Conservation (phyloP, 1,140 invertebrate species). For the Drosophila novamexicana region DNA sequence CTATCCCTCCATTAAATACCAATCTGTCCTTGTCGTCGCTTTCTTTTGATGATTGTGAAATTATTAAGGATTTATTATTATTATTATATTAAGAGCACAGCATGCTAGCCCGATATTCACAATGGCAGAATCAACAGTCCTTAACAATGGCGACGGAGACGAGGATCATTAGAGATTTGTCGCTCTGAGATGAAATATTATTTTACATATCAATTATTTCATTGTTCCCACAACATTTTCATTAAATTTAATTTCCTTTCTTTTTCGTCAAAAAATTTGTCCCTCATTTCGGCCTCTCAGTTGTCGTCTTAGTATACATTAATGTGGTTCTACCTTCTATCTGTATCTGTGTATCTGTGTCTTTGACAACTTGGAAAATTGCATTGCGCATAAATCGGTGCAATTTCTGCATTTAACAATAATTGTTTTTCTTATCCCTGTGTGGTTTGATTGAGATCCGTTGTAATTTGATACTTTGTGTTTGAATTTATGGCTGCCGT, state of each 20-base stretch:
- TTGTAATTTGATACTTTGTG: conserved; percentile 63
- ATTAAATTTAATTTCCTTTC: conserved; percentile 11
- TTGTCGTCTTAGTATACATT: conserved; percentile 18
- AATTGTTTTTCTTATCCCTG: conserved; percentile 35
- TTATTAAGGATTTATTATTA: conserved; percentile 84
- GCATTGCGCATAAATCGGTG: conserved; percentile 33
- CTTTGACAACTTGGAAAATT: conserved; percentile 59
- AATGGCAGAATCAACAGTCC: conserved; percentile 31
- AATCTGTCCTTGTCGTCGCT: conserved; percentile 66
- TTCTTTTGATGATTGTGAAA: conserved; percentile 77
- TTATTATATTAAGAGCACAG: conserved; percentile 83
- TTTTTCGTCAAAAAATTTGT: conserved; percentile 32
- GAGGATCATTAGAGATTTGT: conserved; percentile 68
- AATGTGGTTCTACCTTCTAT: conserved; percentile 5
- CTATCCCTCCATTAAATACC: conserved; percentile 73
- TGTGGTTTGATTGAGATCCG: conserved; percentile 18
- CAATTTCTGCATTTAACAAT: conserved; percentile 37
- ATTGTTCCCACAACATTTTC: conserved; percentile 47
- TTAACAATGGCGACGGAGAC: conserved; percentile 23
- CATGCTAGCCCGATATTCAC: conserved; percentile 31
- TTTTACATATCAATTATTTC: conserved; percentile 83
- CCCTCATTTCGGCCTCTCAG: conserved; percentile 13
- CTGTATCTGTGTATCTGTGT: neutral
- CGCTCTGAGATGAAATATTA: conserved; percentile 61
- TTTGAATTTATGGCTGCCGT: conserved; percentile 43